Base-by-base conservation (phyloP, 2,113 vertebrate genomes). In the Peromyscus maniculatus region DNA sequence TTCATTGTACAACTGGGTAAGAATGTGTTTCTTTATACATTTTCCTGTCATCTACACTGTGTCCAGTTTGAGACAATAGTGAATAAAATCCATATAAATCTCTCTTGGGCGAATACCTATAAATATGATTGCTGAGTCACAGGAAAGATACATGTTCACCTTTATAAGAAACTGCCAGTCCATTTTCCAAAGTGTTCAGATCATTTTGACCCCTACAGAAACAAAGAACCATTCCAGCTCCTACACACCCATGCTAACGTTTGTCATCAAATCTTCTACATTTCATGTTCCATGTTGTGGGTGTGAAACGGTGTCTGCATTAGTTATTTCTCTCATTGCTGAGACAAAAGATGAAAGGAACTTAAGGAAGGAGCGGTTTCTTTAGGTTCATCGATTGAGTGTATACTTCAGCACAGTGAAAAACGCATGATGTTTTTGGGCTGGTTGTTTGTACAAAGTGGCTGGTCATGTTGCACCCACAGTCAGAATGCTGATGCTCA, bases 71-170 rank as follows among this genome's bases (percentile, higher is more conserved):
- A 13, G 2, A 7, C 46, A 52, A 62, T 10, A 39, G 16, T 55
- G n/a, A 93, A 78, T 59, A 71, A 79, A 89, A 10, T 7, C 5
- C 17, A 36, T 89, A 90, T 31, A 91, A 83, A 75, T 90, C 57
- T 92, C 39, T 91, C 69, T 88, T 28, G n/a, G 43, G 36, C 12
- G 91, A 96, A 69, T 57, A 83, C 31, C 91, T 90, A 55, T 28
- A 79, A 89, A 67, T n/a, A 19, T 49, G 72, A 49, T 10, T 24
- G 39, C 88, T 64, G 39, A 33, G 31, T 77, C 52, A n/a, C 0
- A 62, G 39, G 33, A 67, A 0, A 94, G 69, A 79, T 87, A 75
- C 82, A 71, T 10, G 11, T 9, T 87, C 33, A 36, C 43, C 74
- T 46, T 90, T 49, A n/a, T 28, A 77, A 95, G 91, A 77, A 84